Evolutionary conservation across 1,140 invertebrate species (phyloP), one percentile per base, ranked within the genome.

Genomic region (Procambarus virginalis): DNA sequence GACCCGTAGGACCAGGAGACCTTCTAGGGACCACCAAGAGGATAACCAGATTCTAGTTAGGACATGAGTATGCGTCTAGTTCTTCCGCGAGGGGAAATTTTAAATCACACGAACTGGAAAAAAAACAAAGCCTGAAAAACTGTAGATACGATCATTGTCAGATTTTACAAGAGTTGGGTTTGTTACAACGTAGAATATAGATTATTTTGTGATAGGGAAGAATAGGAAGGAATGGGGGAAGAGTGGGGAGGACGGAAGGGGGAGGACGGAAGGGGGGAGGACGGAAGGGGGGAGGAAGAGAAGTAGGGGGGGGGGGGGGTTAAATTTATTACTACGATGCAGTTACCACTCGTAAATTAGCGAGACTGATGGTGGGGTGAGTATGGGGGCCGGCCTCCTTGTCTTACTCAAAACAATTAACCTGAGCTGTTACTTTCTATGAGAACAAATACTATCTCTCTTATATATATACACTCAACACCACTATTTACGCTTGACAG

Each of bases 41-140:
- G 83, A 85, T 85, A 85, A 86, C 58, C 77, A 64, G 76, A 80
- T 78, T 78, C 68, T 22, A 79, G 77, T 48, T 22, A 80, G 85
- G 45, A 58, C 64, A 45, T 86, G 17, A 64, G 84, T 86, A 68
- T 68, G 85, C 76, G 76, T 68, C 85, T 70, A 58, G 58, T 86
- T 78, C 76, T 64, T 48, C 77, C 68, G 76, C 55, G 34, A 34
- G 34, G 14, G 76, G 85, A 55, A 86, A 70, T 79, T 79, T 79
- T 79, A 64, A 58, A 80, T 86, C 76, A 79, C 60, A n/a, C 77
- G 34, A 80, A 86, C 76, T 86, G 85, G 64, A 86, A 86, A 34
- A 86, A 34, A 34, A 86, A 86, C 85, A 79, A 86, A 86, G 85
- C 85, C 80, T 34, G 85, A 86, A 86, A 86, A 86, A 86, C 79